Percentiles rank a stretch among this genome's conserved stretches.
These are phyloP conservation scores for Geotrupes spiniger DNA, from an alignment of 2,888 invertebrate genomes.

Conservation along the genomic window DNA sequence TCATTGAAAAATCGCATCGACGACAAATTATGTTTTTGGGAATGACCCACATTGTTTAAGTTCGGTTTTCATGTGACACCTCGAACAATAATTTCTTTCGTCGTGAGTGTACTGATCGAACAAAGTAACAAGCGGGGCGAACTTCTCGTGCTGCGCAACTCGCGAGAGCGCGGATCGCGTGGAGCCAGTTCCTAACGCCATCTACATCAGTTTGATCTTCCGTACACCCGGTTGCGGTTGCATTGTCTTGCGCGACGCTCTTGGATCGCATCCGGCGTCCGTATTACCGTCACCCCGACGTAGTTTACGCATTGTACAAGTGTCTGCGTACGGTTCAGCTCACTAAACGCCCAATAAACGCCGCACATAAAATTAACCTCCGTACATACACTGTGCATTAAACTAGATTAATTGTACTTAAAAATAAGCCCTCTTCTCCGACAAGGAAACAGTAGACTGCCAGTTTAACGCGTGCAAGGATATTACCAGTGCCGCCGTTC, in stretches of 20 bases:
- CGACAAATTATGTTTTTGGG: too few species aligned
- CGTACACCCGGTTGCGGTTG: slow-evolving; percentile 35
- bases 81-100: slow-evolving; percentile 24
- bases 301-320: slow-evolving; percentile 1
- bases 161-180: slow-evolving; percentile 32
- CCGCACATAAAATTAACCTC: too few species aligned
- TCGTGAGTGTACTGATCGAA: slow-evolving; percentile 32
- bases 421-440: too few species aligned
- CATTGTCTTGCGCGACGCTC: slow-evolving; percentile 25
- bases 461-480: too few species aligned
- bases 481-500: too few species aligned
- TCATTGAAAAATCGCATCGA: too few species aligned
- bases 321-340: not conserved
- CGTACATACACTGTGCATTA: too few species aligned
- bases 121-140: slow-evolving; percentile 2
- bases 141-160: slow-evolving; percentile 35
- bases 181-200: slow-evolving; percentile 38
- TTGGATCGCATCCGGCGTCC: slow-evolving; percentile 7
- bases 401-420: too few species aligned
- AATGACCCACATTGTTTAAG: too few species aligned
- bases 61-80: too few species aligned
- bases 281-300: slow-evolving; percentile 7
- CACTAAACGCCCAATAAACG: too few species aligned
- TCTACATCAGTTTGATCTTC: slow-evolving; percentile 37
- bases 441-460: too few species aligned